Percentiles rank a stretch among this genome's conserved stretches.
These are phyloP conservation scores for Rachycentron canadum DNA, from an alignment of 2,797 vertebrate species.

Conservation along the genomic window DNA sequence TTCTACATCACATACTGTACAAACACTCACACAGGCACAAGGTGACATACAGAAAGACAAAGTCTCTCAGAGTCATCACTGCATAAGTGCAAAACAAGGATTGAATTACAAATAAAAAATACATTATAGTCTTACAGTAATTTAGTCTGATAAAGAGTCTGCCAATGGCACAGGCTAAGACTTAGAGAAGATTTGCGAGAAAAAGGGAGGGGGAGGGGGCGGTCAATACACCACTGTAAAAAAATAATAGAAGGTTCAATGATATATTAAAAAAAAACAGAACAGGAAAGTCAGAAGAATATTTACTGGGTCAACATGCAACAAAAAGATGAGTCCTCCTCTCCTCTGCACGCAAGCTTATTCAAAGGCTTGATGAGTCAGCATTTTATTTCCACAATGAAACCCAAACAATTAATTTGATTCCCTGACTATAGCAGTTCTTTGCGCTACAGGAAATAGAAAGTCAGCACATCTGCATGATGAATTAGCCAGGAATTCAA, in stretches of 20 bases:
- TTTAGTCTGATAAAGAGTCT: slow-evolving; percentile 43
- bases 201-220: slow-evolving; percentile 7
- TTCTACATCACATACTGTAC: slow-evolving; percentile 63
- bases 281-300: slow-evolving; percentile 67
- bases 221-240: slow-evolving; percentile 31
- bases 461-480: slow-evolving; percentile 78
- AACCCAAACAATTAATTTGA: slow-evolving; percentile 73
- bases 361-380: slow-evolving; percentile 61
- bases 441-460: slow-evolving; percentile 59
- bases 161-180: slow-evolving; percentile 36
- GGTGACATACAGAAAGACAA: slow-evolving; percentile 57
- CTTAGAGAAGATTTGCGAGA: slow-evolving; percentile 32
- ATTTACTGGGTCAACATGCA: slow-evolving; percentile 80
- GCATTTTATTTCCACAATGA: slow-evolving; percentile 72
- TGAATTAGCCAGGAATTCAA: slow-evolving; percentile 73
- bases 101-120: slow-evolving; percentile 46
- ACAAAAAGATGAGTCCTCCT: slow-evolving; percentile 81
- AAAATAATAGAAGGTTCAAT: slow-evolving; percentile 53
- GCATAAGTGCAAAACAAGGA: slow-evolving; percentile 75
- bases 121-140: slow-evolving; percentile 54
- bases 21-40: slow-evolving; percentile 67
- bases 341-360: slow-evolving; percentile 70
- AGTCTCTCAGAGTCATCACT: slow-evolving; percentile 63
- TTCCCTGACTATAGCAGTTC: slow-evolving; percentile 75
- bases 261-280: slow-evolving; percentile 55